phyloP scores from a whole-genome alignment of 2,113 vertebrate genomes.

The Murina feae region DNA sequence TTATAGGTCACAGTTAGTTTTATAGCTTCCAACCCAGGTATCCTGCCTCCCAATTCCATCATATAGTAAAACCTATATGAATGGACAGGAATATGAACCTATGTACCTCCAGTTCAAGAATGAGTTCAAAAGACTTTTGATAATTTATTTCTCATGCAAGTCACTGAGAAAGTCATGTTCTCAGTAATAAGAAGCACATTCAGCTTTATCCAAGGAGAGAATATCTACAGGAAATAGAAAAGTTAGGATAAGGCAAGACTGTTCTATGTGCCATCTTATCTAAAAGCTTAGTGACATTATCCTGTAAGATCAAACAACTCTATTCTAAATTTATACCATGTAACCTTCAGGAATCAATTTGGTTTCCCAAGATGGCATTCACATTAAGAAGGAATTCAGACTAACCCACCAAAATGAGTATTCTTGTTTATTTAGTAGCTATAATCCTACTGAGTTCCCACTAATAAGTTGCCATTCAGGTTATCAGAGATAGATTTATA shows the following conservation, averaged over 20 bases:
- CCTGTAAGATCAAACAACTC: not conserved
- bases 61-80: not conserved
- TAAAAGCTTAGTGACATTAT: not conserved
- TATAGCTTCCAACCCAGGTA: not conserved
- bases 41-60: not conserved
- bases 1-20: not conserved
- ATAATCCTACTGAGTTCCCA: slow-evolving; percentile 13
- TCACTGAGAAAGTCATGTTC: not conserved
- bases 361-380: slow-evolving; percentile 15
- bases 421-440: not conserved
- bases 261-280: not conserved
- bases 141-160: slow-evolving; percentile 42
- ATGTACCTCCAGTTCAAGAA: not conserved
- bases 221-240: not conserved
- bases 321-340: slow-evolving; percentile 28
- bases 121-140: slow-evolving; percentile 3
- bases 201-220: not conserved
- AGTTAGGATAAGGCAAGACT: not conserved
- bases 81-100: not conserved
- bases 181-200: not conserved
- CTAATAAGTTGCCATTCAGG: not conserved
- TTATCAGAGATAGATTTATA: slow-evolving; percentile 29
- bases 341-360: slow-evolving; percentile 35
- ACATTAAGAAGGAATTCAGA: slow-evolving; percentile 20
- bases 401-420: not conserved